Evolutionary conservation across 2,113 vertebrate genomes (phyloP).

Genomic region (Pampusana beccarii): DNA sequence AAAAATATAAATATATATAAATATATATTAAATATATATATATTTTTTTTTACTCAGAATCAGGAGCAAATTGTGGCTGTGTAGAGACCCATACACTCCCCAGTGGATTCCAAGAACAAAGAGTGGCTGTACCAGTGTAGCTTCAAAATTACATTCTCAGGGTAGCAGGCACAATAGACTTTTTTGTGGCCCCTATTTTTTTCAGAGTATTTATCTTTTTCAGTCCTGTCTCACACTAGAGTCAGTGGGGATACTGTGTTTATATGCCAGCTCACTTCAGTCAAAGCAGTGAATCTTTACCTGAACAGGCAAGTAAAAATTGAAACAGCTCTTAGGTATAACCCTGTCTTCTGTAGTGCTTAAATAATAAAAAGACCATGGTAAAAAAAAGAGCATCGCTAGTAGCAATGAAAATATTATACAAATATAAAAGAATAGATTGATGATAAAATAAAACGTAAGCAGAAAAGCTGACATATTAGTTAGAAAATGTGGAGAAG

Average conservation of each 20-base stretch:
- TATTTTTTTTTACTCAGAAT: neutral
- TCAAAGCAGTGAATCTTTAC: neutral
- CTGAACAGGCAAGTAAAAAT: neutral
- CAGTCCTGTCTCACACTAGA: neutral
- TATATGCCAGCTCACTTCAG: neutral
- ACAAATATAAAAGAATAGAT: neutral
- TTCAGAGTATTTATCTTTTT: neutral
- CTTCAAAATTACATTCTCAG: neutral
- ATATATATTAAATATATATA: no score
- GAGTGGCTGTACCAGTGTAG: no score
- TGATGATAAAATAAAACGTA: neutral
- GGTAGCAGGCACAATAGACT: neutral
- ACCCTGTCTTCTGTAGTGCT: neutral
- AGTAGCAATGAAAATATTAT: slow-evolving; percentile 8
- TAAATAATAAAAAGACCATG: neutral
- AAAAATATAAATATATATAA: neutral
- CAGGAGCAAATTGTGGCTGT: neutral
- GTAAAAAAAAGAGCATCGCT: neutral
- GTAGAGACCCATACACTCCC: neutral
- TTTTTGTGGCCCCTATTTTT: neutral
- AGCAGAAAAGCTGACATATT: neutral
- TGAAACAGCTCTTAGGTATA: slow-evolving; percentile 4
- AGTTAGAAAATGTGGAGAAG: neutral
- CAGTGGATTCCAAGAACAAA: neutral
- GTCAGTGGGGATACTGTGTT: neutral